These are phyloP conservation scores for Galeruca laticollis DNA, from an alignment of 2,888 invertebrate genomes.

Conservation along the genomic window DNA sequence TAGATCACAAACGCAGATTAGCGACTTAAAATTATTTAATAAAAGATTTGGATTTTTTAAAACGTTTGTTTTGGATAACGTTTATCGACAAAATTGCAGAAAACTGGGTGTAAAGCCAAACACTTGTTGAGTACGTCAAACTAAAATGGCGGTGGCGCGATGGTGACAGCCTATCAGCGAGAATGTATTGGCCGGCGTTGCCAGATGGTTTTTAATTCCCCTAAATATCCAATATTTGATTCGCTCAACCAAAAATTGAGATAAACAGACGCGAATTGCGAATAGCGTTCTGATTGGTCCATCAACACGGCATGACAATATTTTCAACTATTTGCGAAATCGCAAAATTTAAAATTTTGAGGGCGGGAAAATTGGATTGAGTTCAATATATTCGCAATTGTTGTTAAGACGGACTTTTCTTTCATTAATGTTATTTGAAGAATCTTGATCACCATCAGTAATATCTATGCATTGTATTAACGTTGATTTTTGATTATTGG, in stretches of 20 bases:
- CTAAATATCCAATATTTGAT: background rate
- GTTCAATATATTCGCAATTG: too few relatives aligned
- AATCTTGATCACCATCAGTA: too few relatives aligned
- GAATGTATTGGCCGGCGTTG: background rate
- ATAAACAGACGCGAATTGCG: too few relatives aligned
- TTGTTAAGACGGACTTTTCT: too few relatives aligned
- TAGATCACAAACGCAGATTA: background rate
- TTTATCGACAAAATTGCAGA: background rate
- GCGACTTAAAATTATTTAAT: background rate
- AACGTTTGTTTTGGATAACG: background rate
- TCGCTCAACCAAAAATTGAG: background rate
- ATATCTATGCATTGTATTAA: too few relatives aligned
- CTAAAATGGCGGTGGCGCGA: constrained; percentile 33
- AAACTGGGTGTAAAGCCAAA: constrained; percentile 10
- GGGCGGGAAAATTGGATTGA: too few relatives aligned
- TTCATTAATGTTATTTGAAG: too few relatives aligned
- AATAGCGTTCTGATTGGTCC: too few relatives aligned
- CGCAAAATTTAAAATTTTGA: too few relatives aligned
- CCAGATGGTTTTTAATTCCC: background rate
- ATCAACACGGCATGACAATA: too few relatives aligned
- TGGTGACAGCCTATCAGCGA: background rate
- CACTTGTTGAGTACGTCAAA: constrained; percentile 36
- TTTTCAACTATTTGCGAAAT: too few relatives aligned
- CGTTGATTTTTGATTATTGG: too few relatives aligned
- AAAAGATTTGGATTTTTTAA: background rate